phyloP scores from a whole-genome alignment of 2,113 vertebrate genomes.

The Gasterosteus nipponicus region DNA sequence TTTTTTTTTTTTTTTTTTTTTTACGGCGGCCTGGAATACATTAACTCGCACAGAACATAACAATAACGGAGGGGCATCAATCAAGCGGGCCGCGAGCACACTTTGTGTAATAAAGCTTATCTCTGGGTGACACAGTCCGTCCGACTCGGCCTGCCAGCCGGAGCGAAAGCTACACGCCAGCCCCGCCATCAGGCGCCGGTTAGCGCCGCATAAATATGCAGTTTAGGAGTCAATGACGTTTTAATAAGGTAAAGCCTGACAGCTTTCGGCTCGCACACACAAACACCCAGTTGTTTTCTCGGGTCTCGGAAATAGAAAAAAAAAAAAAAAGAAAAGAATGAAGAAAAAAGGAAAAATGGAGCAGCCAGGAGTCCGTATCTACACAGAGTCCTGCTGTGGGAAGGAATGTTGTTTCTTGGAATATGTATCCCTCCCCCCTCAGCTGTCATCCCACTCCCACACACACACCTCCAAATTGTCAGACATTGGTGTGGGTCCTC shows the following conservation, averaged over 20 bases:
- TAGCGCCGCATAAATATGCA: slow-evolving; percentile 81
- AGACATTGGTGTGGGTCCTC: slow-evolving; percentile 45
- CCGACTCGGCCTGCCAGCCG: slow-evolving; percentile 69
- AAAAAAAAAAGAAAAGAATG: slow-evolving; percentile 33
- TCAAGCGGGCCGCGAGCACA: slow-evolving; percentile 73
- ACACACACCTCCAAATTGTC: slow-evolving; percentile 54
- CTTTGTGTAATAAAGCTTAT: slow-evolving; percentile 83
- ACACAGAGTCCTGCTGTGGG: slow-evolving; percentile 56
- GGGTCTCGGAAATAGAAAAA: slow-evolving; percentile 42
- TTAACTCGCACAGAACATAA: slow-evolving; percentile 72
- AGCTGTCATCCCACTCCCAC: slow-evolving; percentile 54
- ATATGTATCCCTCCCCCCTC: slow-evolving; percentile 58
- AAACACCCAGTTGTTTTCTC: slow-evolving; percentile 71
- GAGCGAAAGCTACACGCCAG: slow-evolving; percentile 53
- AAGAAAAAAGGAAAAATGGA: slow-evolving; percentile 39
- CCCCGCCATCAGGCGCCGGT: slow-evolving; percentile 72
- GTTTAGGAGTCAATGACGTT: slow-evolving; percentile 81
- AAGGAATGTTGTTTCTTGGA: slow-evolving; percentile 65
- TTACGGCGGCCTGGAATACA: slow-evolving; percentile 75
- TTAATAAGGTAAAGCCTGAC: slow-evolving; percentile 81
- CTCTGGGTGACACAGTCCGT: slow-evolving; percentile 79
- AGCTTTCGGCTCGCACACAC: slow-evolving; percentile 61
- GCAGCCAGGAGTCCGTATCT: slow-evolving; percentile 30
- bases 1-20: slow-evolving; percentile 31
- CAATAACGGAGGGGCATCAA: slow-evolving; percentile 81